Base-by-base conservation (phyloP, 1,140 invertebrate genomes). In the Vollenhovia emeryi region DNA sequence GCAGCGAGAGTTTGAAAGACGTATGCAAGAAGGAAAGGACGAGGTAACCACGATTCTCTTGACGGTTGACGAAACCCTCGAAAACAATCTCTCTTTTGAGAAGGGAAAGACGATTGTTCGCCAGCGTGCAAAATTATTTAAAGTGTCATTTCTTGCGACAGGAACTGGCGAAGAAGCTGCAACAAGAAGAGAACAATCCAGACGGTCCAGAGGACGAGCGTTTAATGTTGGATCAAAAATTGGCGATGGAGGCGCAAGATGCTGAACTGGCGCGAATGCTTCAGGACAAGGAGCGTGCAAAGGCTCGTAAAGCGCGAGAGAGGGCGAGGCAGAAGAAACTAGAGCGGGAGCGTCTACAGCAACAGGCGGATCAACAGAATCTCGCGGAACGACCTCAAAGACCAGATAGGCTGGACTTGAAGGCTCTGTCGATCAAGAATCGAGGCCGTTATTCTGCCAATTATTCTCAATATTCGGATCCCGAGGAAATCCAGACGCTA, bases 171-270 rank as follows among this genome's bases (percentile, higher is more conserved):
- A 95, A 94, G 86, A 94, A 96, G 64, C 89, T 97, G 9, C 97
- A 97, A 94, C 95, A 96, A 88, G 95, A 96, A 90, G 96, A 97
- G 95, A 96, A 94, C 92, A 90, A 85, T 30, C 96, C 96, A 80
- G 96, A 96, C 87, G 96, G 96, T 40, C 92, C 95, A 15, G 95
- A 96, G 78, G 95, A 96, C 86, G 95, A 96, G 27, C 95, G 96
- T 89, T 92, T 96, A 33, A 96, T 98, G 89, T 90, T 95, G 40
- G 97, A 98, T 94, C 96, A 97, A 91, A 96, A 97, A 87, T 93
- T 97, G 84, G 98, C 98, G 9, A 98, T 99, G 69, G 98, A 99
- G 95, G 97, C 97, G 5, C 98, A 99, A 93, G 98, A 99, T 93
- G 96, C 98, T 64, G 98, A 99, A 94, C 95, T 99, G 3, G 98